Base-by-base conservation (phyloP, 2,888 invertebrate species). In the Elegia similella region DNA sequence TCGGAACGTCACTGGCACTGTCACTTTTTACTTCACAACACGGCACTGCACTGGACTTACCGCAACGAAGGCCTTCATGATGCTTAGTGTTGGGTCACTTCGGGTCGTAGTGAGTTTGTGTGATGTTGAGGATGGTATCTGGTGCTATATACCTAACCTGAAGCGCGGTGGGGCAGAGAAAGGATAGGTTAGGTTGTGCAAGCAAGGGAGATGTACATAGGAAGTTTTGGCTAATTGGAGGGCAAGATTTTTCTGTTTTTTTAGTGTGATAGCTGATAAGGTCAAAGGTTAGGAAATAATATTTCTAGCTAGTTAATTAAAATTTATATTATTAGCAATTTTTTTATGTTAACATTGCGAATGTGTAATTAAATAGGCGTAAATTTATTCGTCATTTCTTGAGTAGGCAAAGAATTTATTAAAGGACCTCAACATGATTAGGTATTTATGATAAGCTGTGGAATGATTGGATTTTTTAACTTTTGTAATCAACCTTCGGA, bases 1-100 rank as follows among this genome's bases (percentile, higher is more conserved):
- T 86, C 80, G 62, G 86, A 86, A 86, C 80, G 78, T 79, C 85
- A 85, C 84, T 74, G 63, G 71, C 85, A 86, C 85, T 78, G 75
- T 80, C 84, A 84, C 82, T 84, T 64, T 68, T 65, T 65, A 62
- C 63, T 66, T 66, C 77, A 79, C 78, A 74, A 59, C 77, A 78
- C 81, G 66, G 64, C 81, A 80, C 76, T 66, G 65, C 84, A 84
- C 86, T 82, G 68, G 74, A 91, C 90, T 91, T 88, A 91, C 91
- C 91, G 91, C 90, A 84, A 88, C 87, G 87, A 88, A 91, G 88
- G 89, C 84, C 84, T 84, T 91, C 91, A 91, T 91, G 87, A 63
- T 90, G 88, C 76, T 80, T 86, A 81, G 82, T 85, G 83, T 80
- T 85, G 83, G 86, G 86, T 87, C 88, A 89, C 88, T 85, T 78